A percentile compares a stretch with the other conserved stretches of the same genome.
These are phyloP conservation scores for Neomicropteryx cornuta DNA, from an alignment of 1,140 invertebrate species.

Conservation along the genomic window DNA sequence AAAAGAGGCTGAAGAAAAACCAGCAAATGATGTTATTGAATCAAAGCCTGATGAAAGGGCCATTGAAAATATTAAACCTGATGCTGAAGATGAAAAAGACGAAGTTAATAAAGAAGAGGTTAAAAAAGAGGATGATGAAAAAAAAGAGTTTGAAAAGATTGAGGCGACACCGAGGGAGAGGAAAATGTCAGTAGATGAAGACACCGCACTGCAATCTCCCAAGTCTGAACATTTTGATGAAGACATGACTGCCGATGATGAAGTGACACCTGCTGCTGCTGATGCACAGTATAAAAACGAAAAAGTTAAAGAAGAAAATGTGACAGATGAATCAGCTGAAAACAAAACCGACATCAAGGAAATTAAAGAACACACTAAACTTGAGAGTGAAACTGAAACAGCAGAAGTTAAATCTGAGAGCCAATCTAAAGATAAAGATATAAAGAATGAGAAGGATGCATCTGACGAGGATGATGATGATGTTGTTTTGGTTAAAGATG, in stretches of 20 bases:
- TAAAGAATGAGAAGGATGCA: conserved; percentile 40
- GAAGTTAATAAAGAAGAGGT: conserved; percentile 20
- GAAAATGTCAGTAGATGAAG: conserved; percentile 29
- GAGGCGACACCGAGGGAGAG: no score
- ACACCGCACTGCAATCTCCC: conserved; percentile 17
- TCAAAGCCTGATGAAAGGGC: no score
- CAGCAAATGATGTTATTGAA: no score
- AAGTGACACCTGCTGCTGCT: conserved; percentile 6
- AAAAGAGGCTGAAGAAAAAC: conserved; percentile 28
- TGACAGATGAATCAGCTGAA: conserved; percentile 16
- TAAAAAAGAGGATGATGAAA: conserved; percentile 18
- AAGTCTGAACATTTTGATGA: conserved; percentile 19
- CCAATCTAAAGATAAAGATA: conserved; percentile 30
- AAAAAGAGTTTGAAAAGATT: no score
- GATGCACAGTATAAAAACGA: conserved; percentile 26
- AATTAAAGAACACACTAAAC: conserved; percentile 26
- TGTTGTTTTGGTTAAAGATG: conserved; percentile 43
- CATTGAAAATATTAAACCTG: no score
- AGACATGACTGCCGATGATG: conserved; percentile 12
- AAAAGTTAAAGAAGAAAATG: conserved; percentile 22
- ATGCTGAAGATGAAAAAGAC: conserved; percentile 20
- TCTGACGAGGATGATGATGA: conserved; percentile 41
- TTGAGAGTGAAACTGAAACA: conserved; percentile 36
- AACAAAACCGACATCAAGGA: conserved; percentile 20
- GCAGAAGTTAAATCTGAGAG: conserved; percentile 22